Conservation (phyloP, 2,113 vertebrate species). For the Panurus biarmicus region DNA sequence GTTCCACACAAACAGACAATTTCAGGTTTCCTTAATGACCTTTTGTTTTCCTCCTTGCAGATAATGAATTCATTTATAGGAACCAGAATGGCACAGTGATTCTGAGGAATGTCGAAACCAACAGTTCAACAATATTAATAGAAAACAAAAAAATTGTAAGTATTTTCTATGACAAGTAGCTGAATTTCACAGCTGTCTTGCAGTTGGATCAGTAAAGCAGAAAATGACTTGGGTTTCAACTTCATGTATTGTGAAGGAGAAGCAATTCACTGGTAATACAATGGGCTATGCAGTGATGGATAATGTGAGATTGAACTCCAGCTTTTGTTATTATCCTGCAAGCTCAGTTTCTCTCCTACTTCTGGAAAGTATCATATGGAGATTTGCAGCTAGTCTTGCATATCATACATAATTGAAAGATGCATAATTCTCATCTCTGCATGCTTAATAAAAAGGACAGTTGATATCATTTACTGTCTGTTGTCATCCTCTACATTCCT, state of each 20-base stretch:
- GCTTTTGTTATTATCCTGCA: slow-evolving; percentile 49
- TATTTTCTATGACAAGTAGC: slow-evolving; percentile 54
- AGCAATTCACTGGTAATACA: slow-evolving; percentile 8
- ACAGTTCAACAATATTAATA: slow-evolving; percentile 81
- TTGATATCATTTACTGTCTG: neutral
- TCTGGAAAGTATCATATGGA: slow-evolving; percentile 16
- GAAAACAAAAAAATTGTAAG: slow-evolving; percentile 97
- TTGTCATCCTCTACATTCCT: neutral
- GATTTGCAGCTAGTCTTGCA: slow-evolving; percentile 44
- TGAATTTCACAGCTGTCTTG: slow-evolving; percentile 26
- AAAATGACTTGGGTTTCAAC: slow-evolving; percentile 55
- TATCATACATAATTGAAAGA: slow-evolving; percentile 51
- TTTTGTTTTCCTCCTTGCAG: slow-evolving; percentile 67
- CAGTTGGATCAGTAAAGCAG: slow-evolving; percentile 54
- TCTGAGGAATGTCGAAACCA: slow-evolving; percentile 82
- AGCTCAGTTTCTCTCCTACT: neutral
- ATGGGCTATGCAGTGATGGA: neutral
- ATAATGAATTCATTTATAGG: slow-evolving; percentile 88
- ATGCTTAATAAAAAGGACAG: slow-evolving; percentile 15
- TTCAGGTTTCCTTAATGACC: neutral
- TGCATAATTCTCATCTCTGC: slow-evolving; percentile 9
- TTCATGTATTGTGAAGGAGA: slow-evolving; percentile 1
- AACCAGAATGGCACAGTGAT: slow-evolving; percentile 84
- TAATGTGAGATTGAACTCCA: slow-evolving; percentile 46
- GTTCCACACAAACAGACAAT: neutral